Evolutionary conservation across 2,113 vertebrate species (phyloP).

Genomic region (Probosciger aterrimus): DNA sequence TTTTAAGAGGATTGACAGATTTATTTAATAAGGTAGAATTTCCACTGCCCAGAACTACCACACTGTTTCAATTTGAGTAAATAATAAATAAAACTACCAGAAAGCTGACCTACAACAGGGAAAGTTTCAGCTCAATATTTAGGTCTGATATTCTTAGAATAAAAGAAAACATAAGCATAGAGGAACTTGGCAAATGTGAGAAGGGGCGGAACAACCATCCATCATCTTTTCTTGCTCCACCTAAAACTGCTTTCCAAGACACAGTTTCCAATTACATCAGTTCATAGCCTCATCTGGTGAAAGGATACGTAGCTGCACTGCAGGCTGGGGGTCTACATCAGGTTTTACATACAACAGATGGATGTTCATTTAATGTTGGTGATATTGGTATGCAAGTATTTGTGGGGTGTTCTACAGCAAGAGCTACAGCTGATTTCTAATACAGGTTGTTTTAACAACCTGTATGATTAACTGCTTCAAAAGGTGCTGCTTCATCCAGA

Average conservation of each 20-base stretch:
- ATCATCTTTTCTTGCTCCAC: not conserved
- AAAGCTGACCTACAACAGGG: not conserved
- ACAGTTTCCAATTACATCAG: not conserved
- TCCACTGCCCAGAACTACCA: not conserved
- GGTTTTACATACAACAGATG: rapidly evolving
- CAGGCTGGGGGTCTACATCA: not conserved
- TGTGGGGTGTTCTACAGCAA: not conserved
- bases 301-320: not conserved
- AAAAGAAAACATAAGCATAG: not conserved
- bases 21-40: not conserved
- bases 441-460: not conserved
- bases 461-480: not conserved
- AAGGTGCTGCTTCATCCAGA: not conserved
- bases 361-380: not conserved
- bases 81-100: not conserved
- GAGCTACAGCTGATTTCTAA: not conserved
- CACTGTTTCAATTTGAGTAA: not conserved
- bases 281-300: not conserved
- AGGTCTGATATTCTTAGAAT: not conserved
- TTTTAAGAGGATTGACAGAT: not conserved
- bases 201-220: rapidly evolving
- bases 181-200: not conserved
- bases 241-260: not conserved
- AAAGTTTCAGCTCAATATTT: not conserved
- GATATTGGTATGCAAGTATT: not conserved